These are phyloP conservation scores for Procambarus clarkii DNA, from an alignment of 1,140 invertebrate species.

Conservation along the genomic window DNA sequence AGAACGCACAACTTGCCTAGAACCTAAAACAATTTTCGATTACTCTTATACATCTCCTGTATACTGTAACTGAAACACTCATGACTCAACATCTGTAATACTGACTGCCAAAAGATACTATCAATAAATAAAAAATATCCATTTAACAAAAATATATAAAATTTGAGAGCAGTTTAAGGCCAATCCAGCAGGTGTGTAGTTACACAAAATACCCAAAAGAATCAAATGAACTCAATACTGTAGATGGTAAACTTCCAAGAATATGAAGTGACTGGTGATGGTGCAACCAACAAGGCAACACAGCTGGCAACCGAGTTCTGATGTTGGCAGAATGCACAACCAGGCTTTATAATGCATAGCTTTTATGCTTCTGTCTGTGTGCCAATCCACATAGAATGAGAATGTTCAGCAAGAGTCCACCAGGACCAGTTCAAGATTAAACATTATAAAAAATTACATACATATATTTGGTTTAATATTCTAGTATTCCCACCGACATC, in stretches of 20 bases:
- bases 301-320: neutral
- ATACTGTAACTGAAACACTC: neutral
- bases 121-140: constrained; percentile 21
- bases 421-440: neutral
- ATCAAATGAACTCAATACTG: constrained; percentile 5
- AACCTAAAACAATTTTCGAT: neutral
- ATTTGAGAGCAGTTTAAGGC: constrained; percentile 39
- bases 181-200: constrained; percentile 24
- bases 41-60: neutral
- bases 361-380: neutral
- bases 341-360: neutral
- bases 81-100: constrained; percentile 20
- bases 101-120: constrained; percentile 23
- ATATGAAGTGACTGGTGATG: neutral
- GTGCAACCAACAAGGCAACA: neutral
- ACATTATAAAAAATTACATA: constrained; percentile 3
- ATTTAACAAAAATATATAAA: constrained; percentile 42
- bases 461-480: constrained; percentile 27
- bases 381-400: neutral
- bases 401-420: neutral
- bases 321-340: neutral
- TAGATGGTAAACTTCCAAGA: neutral
- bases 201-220: constrained; percentile 14
- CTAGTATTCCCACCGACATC: constrained; percentile 6
- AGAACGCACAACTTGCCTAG: neutral